phyloP scores from a whole-genome alignment of 2,797 vertebrate genomes.

The Knipowitschia caucasica region DNA sequence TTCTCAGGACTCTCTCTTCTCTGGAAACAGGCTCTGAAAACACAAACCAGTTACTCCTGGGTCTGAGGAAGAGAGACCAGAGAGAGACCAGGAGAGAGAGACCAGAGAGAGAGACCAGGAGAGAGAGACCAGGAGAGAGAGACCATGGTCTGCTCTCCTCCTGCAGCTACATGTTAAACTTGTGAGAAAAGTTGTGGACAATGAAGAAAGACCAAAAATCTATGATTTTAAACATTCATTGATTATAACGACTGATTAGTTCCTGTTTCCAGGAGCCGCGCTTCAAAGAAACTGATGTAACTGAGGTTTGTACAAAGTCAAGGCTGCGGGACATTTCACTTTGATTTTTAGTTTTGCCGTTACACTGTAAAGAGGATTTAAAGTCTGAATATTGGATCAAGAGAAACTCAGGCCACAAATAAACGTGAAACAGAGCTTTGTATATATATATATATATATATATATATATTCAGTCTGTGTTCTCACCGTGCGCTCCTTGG shows the following conservation, averaged over 20 bases:
- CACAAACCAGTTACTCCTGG: conserved; percentile 25
- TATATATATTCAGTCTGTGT: too few relatives aligned
- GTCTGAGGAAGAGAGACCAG: too few relatives aligned
- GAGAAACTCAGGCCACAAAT: too few relatives aligned
- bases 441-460: too few relatives aligned
- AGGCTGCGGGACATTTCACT: not conserved
- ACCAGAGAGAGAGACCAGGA: too few relatives aligned
- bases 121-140: too few relatives aligned
- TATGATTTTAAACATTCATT: conserved; percentile 21
- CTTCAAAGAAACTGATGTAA: conserved; percentile 15
- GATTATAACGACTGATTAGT: conserved; percentile 34
- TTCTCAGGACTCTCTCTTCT: conserved; percentile 49
- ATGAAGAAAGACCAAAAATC: conserved; percentile 29
- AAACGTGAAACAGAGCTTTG: too few relatives aligned
- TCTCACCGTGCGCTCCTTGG: conserved; percentile 40
- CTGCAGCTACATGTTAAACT: conserved; percentile 22
- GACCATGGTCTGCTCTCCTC: too few relatives aligned
- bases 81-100: too few relatives aligned
- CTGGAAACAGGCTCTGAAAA: conserved; percentile 41
- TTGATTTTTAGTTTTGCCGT: not conserved
- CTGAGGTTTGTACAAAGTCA: not conserved
- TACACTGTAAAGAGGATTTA: too few relatives aligned
- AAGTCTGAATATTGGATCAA: too few relatives aligned
- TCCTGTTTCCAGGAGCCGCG: conserved; percentile 11
- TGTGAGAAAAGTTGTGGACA: conserved; percentile 39